phyloP scores from a whole-genome alignment of 2,113 vertebrate genomes.

The Heptranchias perlo region DNA sequence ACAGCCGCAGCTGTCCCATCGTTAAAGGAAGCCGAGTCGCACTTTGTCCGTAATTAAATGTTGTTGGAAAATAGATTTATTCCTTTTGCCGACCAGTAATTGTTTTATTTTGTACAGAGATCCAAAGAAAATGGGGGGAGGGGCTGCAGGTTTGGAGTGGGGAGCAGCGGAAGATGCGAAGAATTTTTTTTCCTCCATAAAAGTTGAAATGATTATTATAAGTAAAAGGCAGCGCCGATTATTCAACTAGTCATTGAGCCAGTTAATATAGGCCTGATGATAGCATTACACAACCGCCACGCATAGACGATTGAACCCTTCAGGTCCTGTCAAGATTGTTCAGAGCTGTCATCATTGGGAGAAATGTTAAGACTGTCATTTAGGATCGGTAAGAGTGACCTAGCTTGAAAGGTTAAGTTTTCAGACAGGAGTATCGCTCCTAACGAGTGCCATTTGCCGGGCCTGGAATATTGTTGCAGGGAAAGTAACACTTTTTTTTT shows the following conservation, averaged over 20 bases:
- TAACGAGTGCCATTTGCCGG: background rate
- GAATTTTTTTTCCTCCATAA: background rate
- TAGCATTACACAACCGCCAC: background rate
- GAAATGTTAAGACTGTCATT: background rate
- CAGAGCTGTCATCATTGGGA: background rate
- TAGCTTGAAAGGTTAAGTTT: background rate
- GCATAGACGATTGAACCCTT: background rate
- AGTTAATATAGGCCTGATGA: background rate
- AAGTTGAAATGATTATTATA: background rate
- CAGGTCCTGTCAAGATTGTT: background rate
- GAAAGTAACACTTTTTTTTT: background rate
- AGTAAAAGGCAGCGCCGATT: background rate
- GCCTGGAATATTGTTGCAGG: background rate
- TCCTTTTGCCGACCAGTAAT: background rate
- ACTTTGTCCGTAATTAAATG: background rate
- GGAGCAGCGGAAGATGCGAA: too few species aligned
- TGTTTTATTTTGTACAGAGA: background rate
- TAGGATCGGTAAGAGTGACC: background rate
- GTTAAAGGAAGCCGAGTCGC: background rate
- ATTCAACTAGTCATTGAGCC: background rate
- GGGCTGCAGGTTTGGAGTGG: background rate
- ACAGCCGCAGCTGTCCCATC: background rate
- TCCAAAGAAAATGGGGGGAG: background rate
- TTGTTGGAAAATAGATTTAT: background rate
- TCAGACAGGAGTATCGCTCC: background rate